Percentiles rank a stretch among this genome's conserved stretches.
Evolutionary conservation across 2,888 invertebrate species (phyloP).

Genomic region (Lymantria dispar): DNA sequence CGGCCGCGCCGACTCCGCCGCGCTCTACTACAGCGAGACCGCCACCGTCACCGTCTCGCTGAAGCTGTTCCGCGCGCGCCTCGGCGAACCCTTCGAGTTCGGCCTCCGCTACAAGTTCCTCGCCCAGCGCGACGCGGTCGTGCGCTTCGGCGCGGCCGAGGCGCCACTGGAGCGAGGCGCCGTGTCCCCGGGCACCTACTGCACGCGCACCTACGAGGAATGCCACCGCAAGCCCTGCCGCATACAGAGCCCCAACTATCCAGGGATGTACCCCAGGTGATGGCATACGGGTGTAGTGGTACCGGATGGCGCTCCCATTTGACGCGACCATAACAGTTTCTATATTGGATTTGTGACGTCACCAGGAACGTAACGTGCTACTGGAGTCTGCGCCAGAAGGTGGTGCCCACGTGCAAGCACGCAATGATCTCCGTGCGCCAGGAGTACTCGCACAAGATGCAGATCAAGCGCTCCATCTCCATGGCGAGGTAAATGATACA

Average conservation of each 20-base stretch:
- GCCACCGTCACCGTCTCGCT: conserved; percentile 94
- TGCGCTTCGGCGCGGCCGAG: conserved; percentile 88
- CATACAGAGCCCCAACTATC: conserved; percentile 94
- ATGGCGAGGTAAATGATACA: conserved; percentile 79
- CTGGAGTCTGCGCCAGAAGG: conserved; percentile 92
- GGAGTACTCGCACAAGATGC: conserved; percentile 88
- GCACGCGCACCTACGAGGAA: conserved; percentile 92
- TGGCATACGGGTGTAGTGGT: neutral
- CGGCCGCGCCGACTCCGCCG: conserved; percentile 90
- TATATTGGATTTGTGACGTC: neutral
- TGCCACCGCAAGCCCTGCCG: conserved; percentile 93
- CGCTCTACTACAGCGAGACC: conserved; percentile 94
- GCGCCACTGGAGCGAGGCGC: conserved; percentile 92
- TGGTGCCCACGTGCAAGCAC: conserved; percentile 93
- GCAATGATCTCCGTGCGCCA: conserved; percentile 94
- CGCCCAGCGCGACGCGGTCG: conserved; percentile 89
- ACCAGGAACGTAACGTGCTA: conserved; percentile 94
- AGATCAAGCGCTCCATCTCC: conserved; percentile 85
- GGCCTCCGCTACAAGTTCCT: conserved; percentile 91
- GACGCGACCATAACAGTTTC: too few relatives aligned
- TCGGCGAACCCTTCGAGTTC: conserved; percentile 90
- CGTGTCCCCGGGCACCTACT: conserved; percentile 92
- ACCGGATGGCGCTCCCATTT: too few relatives aligned
- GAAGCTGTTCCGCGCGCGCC: conserved; percentile 88
- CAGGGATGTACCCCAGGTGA: conserved; percentile 89